Evolutionary conservation across 2,888 invertebrate genomes (phyloP), one percentile per base, ranked within the genome.

Genomic region (Spilarctia lutea): DNA sequence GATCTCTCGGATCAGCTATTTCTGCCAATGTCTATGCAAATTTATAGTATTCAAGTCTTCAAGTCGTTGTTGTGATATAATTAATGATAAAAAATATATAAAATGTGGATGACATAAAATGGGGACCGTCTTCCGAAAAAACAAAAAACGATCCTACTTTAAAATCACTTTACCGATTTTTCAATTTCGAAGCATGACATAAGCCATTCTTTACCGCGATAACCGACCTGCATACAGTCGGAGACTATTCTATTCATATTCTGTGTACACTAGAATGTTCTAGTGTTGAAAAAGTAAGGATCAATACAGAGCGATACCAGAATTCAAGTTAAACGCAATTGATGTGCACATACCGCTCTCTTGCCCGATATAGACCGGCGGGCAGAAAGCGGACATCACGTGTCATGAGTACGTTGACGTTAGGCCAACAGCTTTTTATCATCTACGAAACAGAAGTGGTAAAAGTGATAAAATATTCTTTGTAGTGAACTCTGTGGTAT

Each of bases 361-460:
- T 63, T 63, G 13, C 63, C 63, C 63, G 63, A 63, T 63, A 63
- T 63, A 27, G 30, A 16, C 27, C 63, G 63, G 30, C 63, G 27
- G 27, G 30, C 63, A 27, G 63, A 27, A 63, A 27, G 16, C 27
- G n/a, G 60, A 63, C 63, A 63, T 63, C 63, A 63, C 30, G 30
- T 63, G 63, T 30, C 63, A 63, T 30, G 18, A 27, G 63, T 63
- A 63, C 63, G 27, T 63, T 63, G 63, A 63, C 63, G 30, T 63
- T 30, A 63, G 63, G 63, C 63, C 63, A 30, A 56, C 52, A n/a
- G 16, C 13, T 27, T 30, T 30, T 60, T 60, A 27, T 60, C n/a
- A 27, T 1, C 6, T 63, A 6, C 60, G 52, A 30, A 18, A 30
- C 30, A 30, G 30, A 30, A 30, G 48, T 63, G 16, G n/a, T 18